These are phyloP conservation scores for Lepidurus packardi DNA, from an alignment of 1,140 invertebrate species.

Conservation along the genomic window DNA sequence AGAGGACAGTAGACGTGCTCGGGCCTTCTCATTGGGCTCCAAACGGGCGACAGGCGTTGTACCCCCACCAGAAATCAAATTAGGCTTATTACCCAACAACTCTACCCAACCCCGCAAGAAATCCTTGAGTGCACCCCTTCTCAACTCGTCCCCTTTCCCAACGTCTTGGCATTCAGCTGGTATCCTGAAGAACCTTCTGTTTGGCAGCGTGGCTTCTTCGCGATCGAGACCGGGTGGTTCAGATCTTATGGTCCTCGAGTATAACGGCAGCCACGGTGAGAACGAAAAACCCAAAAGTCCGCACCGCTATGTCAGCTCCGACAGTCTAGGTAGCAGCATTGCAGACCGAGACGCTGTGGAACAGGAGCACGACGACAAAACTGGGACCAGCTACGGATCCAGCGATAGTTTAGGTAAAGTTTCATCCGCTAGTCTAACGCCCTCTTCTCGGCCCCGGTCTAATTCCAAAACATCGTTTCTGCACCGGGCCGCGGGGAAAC, in stretches of 20 bases:
- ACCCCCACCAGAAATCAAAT: slow-evolving; percentile 49
- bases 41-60: slow-evolving; percentile 29
- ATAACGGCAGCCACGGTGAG: not conserved
- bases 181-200: slow-evolving; percentile 25
- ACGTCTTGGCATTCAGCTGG: slow-evolving; percentile 35
- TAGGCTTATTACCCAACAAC: not conserved
- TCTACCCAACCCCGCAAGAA: slow-evolving; percentile 43
- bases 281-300: not conserved
- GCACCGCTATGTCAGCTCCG: slow-evolving; percentile 21
- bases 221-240: slow-evolving; percentile 29
- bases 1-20: slow-evolving; percentile 47
- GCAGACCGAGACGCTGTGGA: not conserved
- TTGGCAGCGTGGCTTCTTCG: slow-evolving; percentile 19
- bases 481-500: slow-evolving; percentile 24
- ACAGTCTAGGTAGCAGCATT: slow-evolving; percentile 17
- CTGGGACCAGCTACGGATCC: slow-evolving; percentile 23
- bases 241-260: slow-evolving; percentile 41
- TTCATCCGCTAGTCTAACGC: not conserved
- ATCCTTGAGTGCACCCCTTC: slow-evolving; percentile 55
- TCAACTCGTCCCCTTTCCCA: slow-evolving; percentile 35
- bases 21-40: slow-evolving; percentile 65
- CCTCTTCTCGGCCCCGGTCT: slow-evolving; percentile 17
- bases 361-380: slow-evolving; percentile 24
- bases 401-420: slow-evolving; percentile 28
- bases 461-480: slow-evolving; percentile 25